Evolutionary conservation across 2,113 vertebrate genomes (phyloP), one percentile per base, ranked within the genome.

Genomic region (Capreolus pygargus): DNA sequence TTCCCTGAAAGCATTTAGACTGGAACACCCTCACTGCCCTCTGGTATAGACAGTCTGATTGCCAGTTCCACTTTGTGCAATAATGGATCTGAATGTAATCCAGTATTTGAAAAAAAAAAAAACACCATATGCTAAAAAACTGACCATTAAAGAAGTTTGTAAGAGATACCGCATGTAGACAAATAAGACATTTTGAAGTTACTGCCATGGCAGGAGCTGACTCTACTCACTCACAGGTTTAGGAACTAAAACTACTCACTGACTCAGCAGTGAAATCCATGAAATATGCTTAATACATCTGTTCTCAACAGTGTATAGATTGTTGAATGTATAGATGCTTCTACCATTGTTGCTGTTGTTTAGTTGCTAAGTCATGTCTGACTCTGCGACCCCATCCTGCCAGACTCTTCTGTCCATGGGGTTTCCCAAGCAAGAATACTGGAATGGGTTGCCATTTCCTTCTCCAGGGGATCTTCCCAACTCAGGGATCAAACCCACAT

Each of bases 1-100:
- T 76, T 79, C 67, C 33, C 60, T 39, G 60, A 89, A 61, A 94
- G 84, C 74, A 11, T 86, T 76, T 30, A n/a, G 70, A 39, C 89
- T 21, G 27, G 54, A 61, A 74, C 58, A 28, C 67, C 86, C 45
- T 96, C 97, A 30, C 93, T 74, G 91, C 83, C 91, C 86, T 91
- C 89, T 87, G 39, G 33, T 74, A 70, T 84, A 89, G 93, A 91
- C 84, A n/a, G 88, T 79, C 87, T 58, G 28, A 47, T 60, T 52
- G 82, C 83, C 82, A 23, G 6, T 47, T 86, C 78, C 28, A 11
- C 43, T 91, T 67, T 67, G n/a, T 54, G 17, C n/a, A 55, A 61
- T 86, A 67, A 70, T 81, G 50, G 36, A 54, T 55, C 92, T 84
- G 50, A 95, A 74, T 67, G 43, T 76, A 81, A 91, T 58, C 70